Percentiles rank a stretch among this genome's conserved stretches.
Conservation (phyloP, 2,113 vertebrate genomes). For the Macquaria australasica region DNA sequence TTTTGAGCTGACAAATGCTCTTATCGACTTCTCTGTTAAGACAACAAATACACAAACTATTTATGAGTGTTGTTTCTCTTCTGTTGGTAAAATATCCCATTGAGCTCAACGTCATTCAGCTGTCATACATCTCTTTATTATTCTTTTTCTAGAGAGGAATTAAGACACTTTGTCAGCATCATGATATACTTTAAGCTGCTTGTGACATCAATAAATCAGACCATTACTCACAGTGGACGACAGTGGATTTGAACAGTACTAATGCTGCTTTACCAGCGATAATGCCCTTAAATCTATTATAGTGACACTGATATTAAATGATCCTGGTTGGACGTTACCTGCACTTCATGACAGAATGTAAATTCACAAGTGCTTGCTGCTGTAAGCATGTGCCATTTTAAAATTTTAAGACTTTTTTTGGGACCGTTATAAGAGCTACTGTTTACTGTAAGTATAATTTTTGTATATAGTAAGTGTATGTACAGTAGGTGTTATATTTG, state of each 20-base stretch:
- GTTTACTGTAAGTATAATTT: not conserved
- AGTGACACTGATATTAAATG: not conserved
- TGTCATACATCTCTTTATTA: no score
- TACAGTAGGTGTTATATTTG: not conserved
- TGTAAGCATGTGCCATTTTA: slow-evolving; percentile 24
- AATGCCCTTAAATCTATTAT: not conserved
- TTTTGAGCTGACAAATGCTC: not conserved
- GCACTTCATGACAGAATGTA: slow-evolving; percentile 18
- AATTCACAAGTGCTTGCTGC: slow-evolving; percentile 51
- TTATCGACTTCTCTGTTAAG: no score
- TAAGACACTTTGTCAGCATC: not conserved
- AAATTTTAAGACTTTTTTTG: not conserved
- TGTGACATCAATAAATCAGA: not conserved
- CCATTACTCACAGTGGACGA: not conserved
- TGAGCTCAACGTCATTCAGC: no score
- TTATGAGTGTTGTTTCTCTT: no score
- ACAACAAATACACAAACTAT: no score
- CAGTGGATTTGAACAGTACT: not conserved
- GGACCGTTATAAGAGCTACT: not conserved
- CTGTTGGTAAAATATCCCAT: no score
- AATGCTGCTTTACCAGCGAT: not conserved
- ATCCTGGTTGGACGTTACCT: not conserved
- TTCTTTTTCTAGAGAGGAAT: not conserved
- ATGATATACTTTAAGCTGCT: slow-evolving; percentile 9
- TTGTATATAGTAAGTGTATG: not conserved